Evolutionary conservation across 1,140 invertebrate species (phyloP), one percentile per base, ranked within the genome.

Genomic region (Heliothis subflexa): DNA sequence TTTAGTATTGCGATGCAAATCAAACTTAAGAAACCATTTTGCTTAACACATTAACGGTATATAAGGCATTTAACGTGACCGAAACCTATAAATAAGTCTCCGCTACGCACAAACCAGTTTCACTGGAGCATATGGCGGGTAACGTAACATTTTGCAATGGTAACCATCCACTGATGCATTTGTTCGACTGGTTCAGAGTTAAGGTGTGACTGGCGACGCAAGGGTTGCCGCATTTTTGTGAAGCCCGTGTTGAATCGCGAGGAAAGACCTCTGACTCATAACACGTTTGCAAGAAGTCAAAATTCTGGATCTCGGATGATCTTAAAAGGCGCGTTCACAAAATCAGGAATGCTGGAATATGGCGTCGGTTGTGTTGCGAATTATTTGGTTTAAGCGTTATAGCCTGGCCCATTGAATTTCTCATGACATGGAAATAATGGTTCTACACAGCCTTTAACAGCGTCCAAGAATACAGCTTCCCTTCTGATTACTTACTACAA

Each of bases 251-350:
- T 47, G 9, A 9, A 13, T 52, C 47, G 49, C 13, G 25, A 70
- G 66, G 66, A 70, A 70, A 68, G 64, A 70, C 66, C 66, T 70
- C 47, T 70, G 66, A 70, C 47, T 70, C 66, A 70, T 52, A 70
- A 70, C 47, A 12, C 52, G 66, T 70, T 70, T 12, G 66, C 66
- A 70, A 70, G 47, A 21, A 70, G 16, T 28, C 45, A 25, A 70
- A 70, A 70, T 70, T 52, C 47, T 70, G 47, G 21, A 70, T 52
- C 49, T 50, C 14, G 66, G 21, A 50, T 52, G 13, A 52, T 70
- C 66, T 12, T 52, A 14, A 52, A 70, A 40, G 66, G 49, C 21
- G 66, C 21, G 21, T 70, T 52, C 66, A 70, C 16, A 28, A n/a
- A 28, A 13, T 9, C 33, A 52, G 66, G 16, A 52, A 50, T 61